Base-by-base conservation (phyloP, 2,888 invertebrate genomes). In the Hypselothyrea guttata region DNA sequence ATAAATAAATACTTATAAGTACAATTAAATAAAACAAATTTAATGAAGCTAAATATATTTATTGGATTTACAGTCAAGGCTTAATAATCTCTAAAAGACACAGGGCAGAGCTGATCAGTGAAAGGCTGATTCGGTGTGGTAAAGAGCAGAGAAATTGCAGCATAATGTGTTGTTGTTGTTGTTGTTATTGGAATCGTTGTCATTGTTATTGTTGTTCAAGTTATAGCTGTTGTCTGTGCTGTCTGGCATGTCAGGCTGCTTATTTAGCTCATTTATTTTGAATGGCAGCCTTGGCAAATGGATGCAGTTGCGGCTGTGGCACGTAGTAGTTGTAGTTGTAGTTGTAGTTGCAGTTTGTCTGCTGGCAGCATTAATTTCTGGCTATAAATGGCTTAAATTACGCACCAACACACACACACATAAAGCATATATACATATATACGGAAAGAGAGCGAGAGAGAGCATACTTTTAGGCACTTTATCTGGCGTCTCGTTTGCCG, bases 261-360 rank as follows among this genome's bases (percentile, higher is more conserved):
- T 75, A 78, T 79, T 86, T 77, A 81, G 84, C 81, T 84, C 86
- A 87, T 86, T 86, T 87, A 86, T 85, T 87, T 86, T 85, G 82
- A 81, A 85, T 86, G 75, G 70, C 84, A 81, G 68, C 74, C 61
- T 44, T 56, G 55, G 73, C 71, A 52, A 66, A 66, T 67, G 67
- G 72, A 72, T 77, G 84, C 79, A 79, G n/a, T n/a, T n/a, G n/a
- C n/a, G n/a, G n/a, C n/a, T n/a, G n/a, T n/a, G n/a, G 12, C 15
- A 51, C 35, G 45, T 45, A 44, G 27, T 46, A 33, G 37, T n/a
- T n/a, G n/a, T 34, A 61, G 15, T 28, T 16, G 22, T 22, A 22
- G 22, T 22, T 22, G 22, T 5, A 22, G 22, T 37, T 44, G 47
- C 30, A 37, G 35, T 49, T 38, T 57, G 53, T 57, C 33, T 55